These are phyloP conservation scores for Nanorana parkeri DNA, from an alignment of 2,113 vertebrate genomes.

Conservation along the genomic window DNA sequence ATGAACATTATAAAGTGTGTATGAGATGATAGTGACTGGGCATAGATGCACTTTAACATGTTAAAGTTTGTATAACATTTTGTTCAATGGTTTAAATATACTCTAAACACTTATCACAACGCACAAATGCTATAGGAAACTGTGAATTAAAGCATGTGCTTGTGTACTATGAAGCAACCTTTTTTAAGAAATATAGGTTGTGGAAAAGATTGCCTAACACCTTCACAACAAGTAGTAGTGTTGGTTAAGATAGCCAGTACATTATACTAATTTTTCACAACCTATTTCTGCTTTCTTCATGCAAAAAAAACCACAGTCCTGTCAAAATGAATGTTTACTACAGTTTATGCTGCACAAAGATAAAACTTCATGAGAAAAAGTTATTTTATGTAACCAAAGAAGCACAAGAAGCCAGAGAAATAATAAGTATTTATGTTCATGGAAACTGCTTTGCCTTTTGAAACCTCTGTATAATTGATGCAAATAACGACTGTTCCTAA, in stretches of 20 bases:
- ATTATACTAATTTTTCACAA: constrained; percentile 77
- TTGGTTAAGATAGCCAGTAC: constrained; percentile 74
- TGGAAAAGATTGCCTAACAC: constrained; percentile 77
- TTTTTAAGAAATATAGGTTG: constrained; percentile 71
- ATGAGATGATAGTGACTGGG: too few relatives aligned
- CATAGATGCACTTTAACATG: too few relatives aligned
- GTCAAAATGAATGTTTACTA: constrained; percentile 71
- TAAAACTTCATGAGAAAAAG: constrained; percentile 57
- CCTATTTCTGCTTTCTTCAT: constrained; percentile 73
- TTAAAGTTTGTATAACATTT: too few relatives aligned
- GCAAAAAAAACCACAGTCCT: constrained; percentile 72
- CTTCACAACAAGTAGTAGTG: constrained; percentile 73
- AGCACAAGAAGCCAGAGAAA: constrained; percentile 59
- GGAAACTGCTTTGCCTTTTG: constrained; percentile 69
- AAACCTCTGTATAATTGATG: constrained; percentile 69
- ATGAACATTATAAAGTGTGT: too few relatives aligned
- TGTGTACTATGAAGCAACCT: constrained; percentile 73
- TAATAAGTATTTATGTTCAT: constrained; percentile 60
- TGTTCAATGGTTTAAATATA: too few relatives aligned
- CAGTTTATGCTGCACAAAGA: constrained; percentile 62
- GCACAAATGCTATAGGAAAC: not conserved
- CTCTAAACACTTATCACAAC: too few relatives aligned
- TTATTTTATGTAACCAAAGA: constrained; percentile 23
- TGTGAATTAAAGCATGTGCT: constrained; percentile 53
- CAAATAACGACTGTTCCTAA: constrained; percentile 66